Base-by-base conservation (phyloP, 2,797 vertebrate genomes). In the Alcedo quadribrachys region DNA sequence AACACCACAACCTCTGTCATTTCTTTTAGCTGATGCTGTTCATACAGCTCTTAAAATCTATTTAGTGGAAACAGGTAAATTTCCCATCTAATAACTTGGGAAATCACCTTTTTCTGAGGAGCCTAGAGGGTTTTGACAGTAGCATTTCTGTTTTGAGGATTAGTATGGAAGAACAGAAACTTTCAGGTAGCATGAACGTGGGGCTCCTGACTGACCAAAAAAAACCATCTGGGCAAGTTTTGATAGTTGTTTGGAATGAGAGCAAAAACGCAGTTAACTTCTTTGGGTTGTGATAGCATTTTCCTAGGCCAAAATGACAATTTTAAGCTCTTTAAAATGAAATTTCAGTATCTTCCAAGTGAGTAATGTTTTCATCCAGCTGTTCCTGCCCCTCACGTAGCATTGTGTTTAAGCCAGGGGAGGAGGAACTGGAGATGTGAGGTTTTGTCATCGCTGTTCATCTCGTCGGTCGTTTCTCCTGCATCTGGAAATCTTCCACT, bases 41-140 rank as follows among this genome's bases (percentile, higher is more conserved):
- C 32, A 55, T 87, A 53, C 73, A 87, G 62, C 50, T 71, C 46
- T 63, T 50, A 63, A 65, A 2, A 2, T 46, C 71, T 58, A 22
- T 68, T 79, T 54, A 68, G 69, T 75, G n/a, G 77, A 80, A 92
- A 87, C 66, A 90, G 68, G 79, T 68, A 90, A 94, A 90, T 94
- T 78, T 70, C 84, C 24, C 9, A 54, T 43, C 5, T 13, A 40
- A 40, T 17, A 75, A 58, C 40, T 14, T 37, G 50, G 48, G 63
- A 43, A 91, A 58, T 71, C 11, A 9, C 7, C 57, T 50, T 60
- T 77, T 86, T 43, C 19, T 16, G 28, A 46, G 60, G 57, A 55
- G n/a, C 21, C 62, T 15, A 2, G 21, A 18, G 17, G 32, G 33
- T 67, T 79, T 37, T 65, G 60, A 50, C 45, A 65, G 33, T 5